Conservation (phyloP, 2,113 vertebrate species). For the Gopherus flavomarginatus region DNA sequence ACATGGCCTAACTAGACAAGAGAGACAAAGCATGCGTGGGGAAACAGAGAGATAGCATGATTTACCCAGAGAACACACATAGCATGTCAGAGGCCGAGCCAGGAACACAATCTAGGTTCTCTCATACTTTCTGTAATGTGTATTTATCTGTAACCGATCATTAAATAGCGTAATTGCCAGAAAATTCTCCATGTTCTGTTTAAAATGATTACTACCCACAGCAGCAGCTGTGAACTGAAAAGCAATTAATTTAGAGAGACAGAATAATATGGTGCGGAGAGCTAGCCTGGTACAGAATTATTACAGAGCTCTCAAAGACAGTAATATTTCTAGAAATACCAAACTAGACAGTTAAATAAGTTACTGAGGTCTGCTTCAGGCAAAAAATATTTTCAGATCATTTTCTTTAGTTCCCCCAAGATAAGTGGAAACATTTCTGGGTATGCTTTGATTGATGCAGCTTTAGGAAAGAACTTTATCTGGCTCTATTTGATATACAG, state of each 20-base stretch:
- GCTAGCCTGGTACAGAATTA: neutral
- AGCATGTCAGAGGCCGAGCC: neutral
- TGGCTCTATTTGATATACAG: neutral
- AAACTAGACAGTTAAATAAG: neutral
- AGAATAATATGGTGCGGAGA: neutral
- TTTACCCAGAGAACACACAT: too few species aligned
- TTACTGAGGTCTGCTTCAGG: neutral
- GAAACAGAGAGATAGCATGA: neutral
- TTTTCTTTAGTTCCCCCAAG: neutral
- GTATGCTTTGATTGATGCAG: neutral
- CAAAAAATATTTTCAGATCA: neutral
- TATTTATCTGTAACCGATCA: neutral
- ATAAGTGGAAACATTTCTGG: neutral
- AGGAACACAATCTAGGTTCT: neutral
- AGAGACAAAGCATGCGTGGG: too few species aligned
- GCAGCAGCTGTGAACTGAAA: neutral
- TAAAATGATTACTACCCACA: neutral
- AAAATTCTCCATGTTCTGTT: too few species aligned
- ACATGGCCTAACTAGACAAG: too few species aligned
- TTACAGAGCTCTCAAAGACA: neutral
- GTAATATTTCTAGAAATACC: neutral
- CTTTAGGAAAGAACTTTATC: neutral
- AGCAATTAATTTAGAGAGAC: neutral
- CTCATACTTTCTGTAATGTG: neutral
- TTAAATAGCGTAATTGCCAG: neutral